These are phyloP conservation scores for Hippoglossus hippoglossus DNA, from an alignment of 2,797 vertebrate genomes.

Conservation along the genomic window DNA sequence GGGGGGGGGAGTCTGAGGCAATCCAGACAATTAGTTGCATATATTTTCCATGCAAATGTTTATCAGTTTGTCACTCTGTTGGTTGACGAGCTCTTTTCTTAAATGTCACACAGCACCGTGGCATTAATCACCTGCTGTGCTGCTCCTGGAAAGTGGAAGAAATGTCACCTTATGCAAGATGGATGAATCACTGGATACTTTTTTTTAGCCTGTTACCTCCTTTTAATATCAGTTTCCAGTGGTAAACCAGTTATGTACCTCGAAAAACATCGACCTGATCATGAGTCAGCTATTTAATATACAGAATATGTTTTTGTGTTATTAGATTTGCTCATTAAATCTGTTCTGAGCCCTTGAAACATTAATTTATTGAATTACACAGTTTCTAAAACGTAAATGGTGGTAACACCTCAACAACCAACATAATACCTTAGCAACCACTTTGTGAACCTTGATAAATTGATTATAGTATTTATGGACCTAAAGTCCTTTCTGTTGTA, in stretches of 20 bases:
- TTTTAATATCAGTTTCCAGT: slow-evolving; percentile 9
- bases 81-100: slow-evolving; percentile 30
- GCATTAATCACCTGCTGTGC: slow-evolving; percentile 46
- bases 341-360: too few relatives aligned
- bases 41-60: slow-evolving; percentile 53
- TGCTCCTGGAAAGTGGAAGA: slow-evolving; percentile 7
- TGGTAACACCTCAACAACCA: too few relatives aligned
- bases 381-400: too few relatives aligned
- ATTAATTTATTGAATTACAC: too few relatives aligned
- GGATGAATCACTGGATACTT: slow-evolving; percentile 30
- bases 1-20: slow-evolving; percentile 28
- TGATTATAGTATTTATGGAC: too few relatives aligned
- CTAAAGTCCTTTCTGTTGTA: too few relatives aligned
- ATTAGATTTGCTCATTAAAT: too few relatives aligned
- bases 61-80: slow-evolving; percentile 20
- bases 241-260: not conserved
- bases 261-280: not conserved
- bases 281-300: not conserved
- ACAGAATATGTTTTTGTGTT: too few relatives aligned
- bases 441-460: too few relatives aligned
- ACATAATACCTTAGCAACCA: too few relatives aligned
- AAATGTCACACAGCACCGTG: slow-evolving; percentile 52
- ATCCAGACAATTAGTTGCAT: slow-evolving; percentile 50
- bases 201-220: slow-evolving; percentile 10
- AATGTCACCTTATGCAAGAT: slow-evolving; percentile 25